These are phyloP conservation scores for Crossaster papposus DNA, from an alignment of 53 echinoderm and acorn worm species.

Conservation along the genomic window DNA sequence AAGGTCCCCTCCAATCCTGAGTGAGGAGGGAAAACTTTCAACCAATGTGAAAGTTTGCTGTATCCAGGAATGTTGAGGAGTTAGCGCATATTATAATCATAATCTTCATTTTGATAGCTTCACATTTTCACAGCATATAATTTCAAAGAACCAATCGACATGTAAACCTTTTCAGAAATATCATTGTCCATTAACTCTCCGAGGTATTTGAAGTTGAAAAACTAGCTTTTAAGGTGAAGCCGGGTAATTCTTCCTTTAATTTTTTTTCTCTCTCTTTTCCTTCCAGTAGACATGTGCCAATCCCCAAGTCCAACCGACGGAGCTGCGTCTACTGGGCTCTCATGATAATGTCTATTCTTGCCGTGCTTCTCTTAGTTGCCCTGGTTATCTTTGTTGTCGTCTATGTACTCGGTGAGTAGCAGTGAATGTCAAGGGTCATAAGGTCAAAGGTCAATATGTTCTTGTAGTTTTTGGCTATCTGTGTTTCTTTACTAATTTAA, in stretches of 20 bases:
- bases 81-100: no score
- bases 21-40: no score
- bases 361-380: conserved; percentile 28
- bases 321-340: conserved; percentile 2
- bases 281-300: background rate
- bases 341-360: conserved; percentile 3
- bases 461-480: background rate
- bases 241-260: background rate
- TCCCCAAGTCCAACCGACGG: conserved; percentile 2
- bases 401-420: conserved; percentile 26
- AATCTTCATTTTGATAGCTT: no score
- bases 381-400: conserved; percentile 22
- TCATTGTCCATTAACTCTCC: no score
- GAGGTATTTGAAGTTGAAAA: no score
- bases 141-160: no score
- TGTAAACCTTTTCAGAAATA: no score
- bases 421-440: background rate
- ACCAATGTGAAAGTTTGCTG: no score
- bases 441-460: background rate
- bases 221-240: background rate
- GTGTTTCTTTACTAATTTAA: background rate
- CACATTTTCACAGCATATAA: no score
- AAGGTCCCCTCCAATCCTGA: no score
- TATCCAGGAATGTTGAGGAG: no score
- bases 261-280: background rate